Evolutionary conservation across 2,797 vertebrate genomes (phyloP), one percentile per base, ranked within the genome.

Genomic region (Anableps anableps): DNA sequence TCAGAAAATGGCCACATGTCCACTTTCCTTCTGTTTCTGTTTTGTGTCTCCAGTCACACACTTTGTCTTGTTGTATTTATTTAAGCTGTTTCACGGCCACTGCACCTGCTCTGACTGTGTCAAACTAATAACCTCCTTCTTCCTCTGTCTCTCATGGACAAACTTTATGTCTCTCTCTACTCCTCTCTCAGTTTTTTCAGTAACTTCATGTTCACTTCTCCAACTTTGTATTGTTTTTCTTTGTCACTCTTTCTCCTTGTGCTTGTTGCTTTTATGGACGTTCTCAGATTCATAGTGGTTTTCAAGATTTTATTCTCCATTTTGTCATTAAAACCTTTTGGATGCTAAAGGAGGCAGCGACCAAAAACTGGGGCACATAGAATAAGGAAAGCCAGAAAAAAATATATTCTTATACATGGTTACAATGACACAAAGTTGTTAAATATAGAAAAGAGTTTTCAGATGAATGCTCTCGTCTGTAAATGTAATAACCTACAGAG

Each of bases 81-180:
- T 94, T 91, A 94, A 95, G 86, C 89, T 85, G 86, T 93, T 93
- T 94, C 90, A 94, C 91, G 92, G 94, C 93, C 91, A 84, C 87
- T 91, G 92, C 93, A 87, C 87, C 86, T 83, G 83, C 88, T 88
- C 90, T 76, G 80, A 79, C 88, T 89, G 88, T 87, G 86, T 81
- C 58, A 51, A 88, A 84, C 78, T 64, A 75, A 88, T 83, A 83
- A 45, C 80, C 80, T 77, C 74, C 83, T 76, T 72, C 75, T 74
- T 78, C 76, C 77, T 74, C 78, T 76, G 47, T 68, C 70, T 84
- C 83, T 48, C 72, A 45, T 62, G 80, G 84, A 83, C 87, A 82
- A 80, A 81, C 80, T 90, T 74, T 83, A 70, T 89, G 73, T 87
- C 80, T 86, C 60, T 88, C 76, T 83, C 58, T 80, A 70, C 45